Evolutionary conservation across 2,113 vertebrate genomes (phyloP).

Genomic region (Capreolus pygargus): DNA sequence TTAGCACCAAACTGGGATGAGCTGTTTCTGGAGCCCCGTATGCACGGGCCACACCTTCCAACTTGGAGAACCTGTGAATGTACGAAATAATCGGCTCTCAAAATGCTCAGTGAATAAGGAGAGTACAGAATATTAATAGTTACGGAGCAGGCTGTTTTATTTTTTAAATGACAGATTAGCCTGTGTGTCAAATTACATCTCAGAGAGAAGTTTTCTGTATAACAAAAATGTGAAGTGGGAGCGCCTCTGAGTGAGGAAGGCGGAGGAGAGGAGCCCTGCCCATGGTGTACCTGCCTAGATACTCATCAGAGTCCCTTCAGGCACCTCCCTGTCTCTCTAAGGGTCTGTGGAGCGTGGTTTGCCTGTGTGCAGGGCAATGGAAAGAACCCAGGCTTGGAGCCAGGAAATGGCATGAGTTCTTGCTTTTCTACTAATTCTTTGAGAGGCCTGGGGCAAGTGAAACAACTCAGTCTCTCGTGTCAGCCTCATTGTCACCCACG

Average conservation of each 20-base stretch:
- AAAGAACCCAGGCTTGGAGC: background rate
- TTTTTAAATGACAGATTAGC: background rate
- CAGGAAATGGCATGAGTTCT: background rate
- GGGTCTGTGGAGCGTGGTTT: background rate
- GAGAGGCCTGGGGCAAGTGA: background rate
- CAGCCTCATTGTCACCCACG: background rate
- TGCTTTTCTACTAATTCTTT: background rate
- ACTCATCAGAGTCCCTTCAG: background rate
- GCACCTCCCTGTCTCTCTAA: background rate
- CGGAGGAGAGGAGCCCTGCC: background rate
- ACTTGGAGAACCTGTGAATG: background rate
- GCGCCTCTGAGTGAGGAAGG: background rate
- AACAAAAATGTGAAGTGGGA: background rate
- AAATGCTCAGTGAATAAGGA: background rate
- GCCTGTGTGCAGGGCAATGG: background rate
- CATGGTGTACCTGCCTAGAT: background rate
- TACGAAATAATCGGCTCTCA: background rate
- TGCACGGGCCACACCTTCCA: background rate
- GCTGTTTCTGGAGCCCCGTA: background rate
- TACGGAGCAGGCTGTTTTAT: background rate
- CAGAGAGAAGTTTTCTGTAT: background rate
- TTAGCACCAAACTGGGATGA: background rate
- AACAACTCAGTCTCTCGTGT: background rate
- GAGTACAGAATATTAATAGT: background rate
- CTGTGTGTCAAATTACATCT: background rate